These are phyloP conservation scores for Beaufortia kweichowensis DNA, from an alignment of 2,113 vertebrate genomes.

Conservation along the genomic window DNA sequence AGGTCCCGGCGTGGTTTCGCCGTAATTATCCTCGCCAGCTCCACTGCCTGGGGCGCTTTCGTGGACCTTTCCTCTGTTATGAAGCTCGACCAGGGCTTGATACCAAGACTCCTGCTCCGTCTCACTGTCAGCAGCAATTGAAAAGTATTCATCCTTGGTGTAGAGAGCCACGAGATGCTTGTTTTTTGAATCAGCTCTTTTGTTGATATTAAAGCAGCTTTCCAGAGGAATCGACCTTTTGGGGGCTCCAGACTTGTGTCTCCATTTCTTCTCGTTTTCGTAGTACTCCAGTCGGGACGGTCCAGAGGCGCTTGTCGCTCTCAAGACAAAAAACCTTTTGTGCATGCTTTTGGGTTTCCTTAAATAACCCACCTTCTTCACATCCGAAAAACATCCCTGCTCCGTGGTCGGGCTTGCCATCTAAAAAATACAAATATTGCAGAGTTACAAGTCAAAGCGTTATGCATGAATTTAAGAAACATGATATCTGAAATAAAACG, in stretches of 20 bases:
- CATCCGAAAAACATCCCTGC: conserved; percentile 82
- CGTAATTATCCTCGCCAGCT: conserved; percentile 75
- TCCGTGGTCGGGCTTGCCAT: conserved; percentile 81
- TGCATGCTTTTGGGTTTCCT: conserved; percentile 94
- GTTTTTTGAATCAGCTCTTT: conserved; percentile 90
- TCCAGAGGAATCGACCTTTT: conserved; percentile 87
- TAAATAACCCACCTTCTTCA: conserved; percentile 91
- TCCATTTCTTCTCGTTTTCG: conserved; percentile 92
- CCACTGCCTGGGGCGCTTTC: conserved; percentile 67
- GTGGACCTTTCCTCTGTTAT: conserved; percentile 82
- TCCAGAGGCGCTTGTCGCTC: conserved; percentile 82
- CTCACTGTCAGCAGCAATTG: conserved; percentile 85
- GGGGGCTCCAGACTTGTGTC: conserved; percentile 86
- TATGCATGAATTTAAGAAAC: not conserved
- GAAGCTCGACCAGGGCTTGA: conserved; percentile 83
- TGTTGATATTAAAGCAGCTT: conserved; percentile 92
- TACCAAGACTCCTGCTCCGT: conserved; percentile 88
- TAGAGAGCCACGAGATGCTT: conserved; percentile 89
- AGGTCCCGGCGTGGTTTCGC: conserved; percentile 78
- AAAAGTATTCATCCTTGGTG: conserved; percentile 88
- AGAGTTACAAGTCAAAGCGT: conserved; percentile 26
- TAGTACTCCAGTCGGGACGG: conserved; percentile 89
- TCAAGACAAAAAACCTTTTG: conserved; percentile 89
- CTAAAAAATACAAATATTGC: conserved; percentile 40
- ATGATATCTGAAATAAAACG: not conserved